Evolutionary conservation across 2,113 vertebrate species (phyloP), one percentile per base, ranked within the genome.

Genomic region (Nannospalax galili): DNA sequence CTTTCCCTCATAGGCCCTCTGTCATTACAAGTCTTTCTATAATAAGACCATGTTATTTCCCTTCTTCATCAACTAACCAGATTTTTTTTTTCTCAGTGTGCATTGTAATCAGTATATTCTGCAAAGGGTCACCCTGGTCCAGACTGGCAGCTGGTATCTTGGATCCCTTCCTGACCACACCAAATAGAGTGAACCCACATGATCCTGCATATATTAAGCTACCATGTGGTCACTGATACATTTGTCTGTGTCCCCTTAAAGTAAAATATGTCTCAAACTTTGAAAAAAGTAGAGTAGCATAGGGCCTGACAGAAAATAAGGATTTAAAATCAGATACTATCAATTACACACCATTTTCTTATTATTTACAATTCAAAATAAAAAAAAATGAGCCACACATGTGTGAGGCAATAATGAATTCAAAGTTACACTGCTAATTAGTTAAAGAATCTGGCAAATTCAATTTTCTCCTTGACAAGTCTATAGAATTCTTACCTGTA

Each of bases 191-290:
- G 35, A 14, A 20, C 10, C 45, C 28, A 10, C 19, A 15, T 56
- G 5, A 22, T 0, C 5, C 0, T 1, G 28, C 10, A 70, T 3
- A 48, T 7, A 6, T n/a, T 37, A 35, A 37, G 15, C 2, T 30
- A 2, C 56, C 64, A 22, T 88, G 12, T 4, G 35, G 17, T 48
- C 56, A 45, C 24, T 37, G 9, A 77, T 28, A 35, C 0, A 35
- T 89, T 48, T 92, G 35, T 45, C 48, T 72, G 7, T 32, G 42
- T 86, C 24, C 56, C 9, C 0, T 62, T 56, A 45, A 35, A 42
- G 22, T 4, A 32, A 19, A 1, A 69, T 7, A 4, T 16, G 2
- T 22, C 5, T 94, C 81, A 22, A 77, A 3, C 4, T 52, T 58
- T 35, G 1, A 0, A 45, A 24, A 37, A 3, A 7, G n/a, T 92